Base-by-base conservation (phyloP, 1,140 invertebrate genomes). In the Drosophila ficusphila region DNA sequence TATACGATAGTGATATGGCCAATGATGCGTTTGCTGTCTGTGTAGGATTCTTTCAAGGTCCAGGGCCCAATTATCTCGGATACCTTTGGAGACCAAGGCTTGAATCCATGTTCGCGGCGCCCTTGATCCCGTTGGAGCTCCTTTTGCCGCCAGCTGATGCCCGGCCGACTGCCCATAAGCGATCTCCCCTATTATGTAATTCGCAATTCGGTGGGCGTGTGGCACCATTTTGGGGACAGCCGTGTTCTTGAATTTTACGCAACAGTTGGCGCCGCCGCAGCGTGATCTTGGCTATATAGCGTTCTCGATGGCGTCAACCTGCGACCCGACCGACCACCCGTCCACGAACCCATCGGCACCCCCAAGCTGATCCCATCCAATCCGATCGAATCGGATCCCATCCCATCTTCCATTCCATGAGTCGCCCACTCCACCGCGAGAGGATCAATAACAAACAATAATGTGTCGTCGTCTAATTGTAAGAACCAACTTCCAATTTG, bases 171-270 rank as follows among this genome's bases (percentile, higher is more conserved):
- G 19, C 29, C 60, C 60, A 64, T 52, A 67, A 39, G 34, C 47
- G 61, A 33, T 52, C 44, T 29, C 1, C 7, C 29, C 62, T 19
- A 27, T 68, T 68, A 68, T 68, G 52, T 67, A 67, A 67, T 51
- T 67, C 60, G 53, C 49, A 36, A 53, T 53, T 41, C 36, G 51
- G 21, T 16, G 33, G 49, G 34, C 53, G 61, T 62, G 53, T 51
- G 62, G 34, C 64, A 52, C 60, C 60, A 62, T 62, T 62, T 46
- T 61, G 27, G 36, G 58, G 19, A 7, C 60, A 61, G 76, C 39
- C 38, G 60, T 76, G 79, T 81, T 85, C 79, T 85, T 85, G 79
- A 85, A 83, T 86, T 86, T 85, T 86, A 85, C 79, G 79, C 79
- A 85, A 86, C 79, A 86, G 83, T 85, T 85, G 81, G 81, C 81